Evolutionary conservation across 2,797 vertebrate genomes (phyloP).

Genomic region (Enteromius mattozi): DNA sequence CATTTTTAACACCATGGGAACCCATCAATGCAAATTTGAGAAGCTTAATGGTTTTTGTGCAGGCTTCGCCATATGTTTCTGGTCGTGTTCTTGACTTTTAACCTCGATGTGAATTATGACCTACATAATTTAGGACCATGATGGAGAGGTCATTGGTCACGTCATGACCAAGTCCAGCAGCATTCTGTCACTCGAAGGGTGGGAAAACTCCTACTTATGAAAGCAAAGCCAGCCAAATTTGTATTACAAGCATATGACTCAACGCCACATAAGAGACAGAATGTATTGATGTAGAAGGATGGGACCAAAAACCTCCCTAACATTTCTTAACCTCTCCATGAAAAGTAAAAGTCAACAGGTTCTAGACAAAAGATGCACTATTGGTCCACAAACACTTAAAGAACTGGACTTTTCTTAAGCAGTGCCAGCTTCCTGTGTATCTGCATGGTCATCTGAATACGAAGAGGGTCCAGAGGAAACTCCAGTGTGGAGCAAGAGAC

Average conservation of each 20-base stretch:
- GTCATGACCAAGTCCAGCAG: slow-evolving; percentile 9
- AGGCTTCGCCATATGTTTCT: background rate
- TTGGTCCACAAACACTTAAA: slow-evolving; percentile 3
- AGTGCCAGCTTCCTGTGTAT: slow-evolving; percentile 62
- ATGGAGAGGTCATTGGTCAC: slow-evolving; percentile 13
- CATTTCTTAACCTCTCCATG: background rate
- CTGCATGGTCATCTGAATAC: slow-evolving; percentile 74
- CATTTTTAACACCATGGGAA: background rate
- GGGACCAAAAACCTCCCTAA: background rate
- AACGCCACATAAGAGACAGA: background rate
- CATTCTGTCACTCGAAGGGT: background rate
- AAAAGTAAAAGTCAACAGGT: background rate
- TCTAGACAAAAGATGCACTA: slow-evolving; percentile 20
- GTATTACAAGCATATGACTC: background rate
- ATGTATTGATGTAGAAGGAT: background rate
- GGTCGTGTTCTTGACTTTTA: slow-evolving; percentile 11
- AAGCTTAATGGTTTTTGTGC: background rate
- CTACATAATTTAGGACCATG: slow-evolving; percentile 10
- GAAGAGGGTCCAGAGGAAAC: slow-evolving; percentile 74
- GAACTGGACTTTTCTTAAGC: slow-evolving; percentile 31
- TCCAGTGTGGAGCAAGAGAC: slow-evolving; percentile 67
- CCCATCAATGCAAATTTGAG: slow-evolving; percentile 15
- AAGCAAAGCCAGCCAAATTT: background rate
- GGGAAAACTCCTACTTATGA: slow-evolving; percentile 5
- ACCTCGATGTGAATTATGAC: slow-evolving; percentile 61